Base-by-base conservation (phyloP, 2,797 vertebrate genomes). In the Acrossocheilus fasciatus region DNA sequence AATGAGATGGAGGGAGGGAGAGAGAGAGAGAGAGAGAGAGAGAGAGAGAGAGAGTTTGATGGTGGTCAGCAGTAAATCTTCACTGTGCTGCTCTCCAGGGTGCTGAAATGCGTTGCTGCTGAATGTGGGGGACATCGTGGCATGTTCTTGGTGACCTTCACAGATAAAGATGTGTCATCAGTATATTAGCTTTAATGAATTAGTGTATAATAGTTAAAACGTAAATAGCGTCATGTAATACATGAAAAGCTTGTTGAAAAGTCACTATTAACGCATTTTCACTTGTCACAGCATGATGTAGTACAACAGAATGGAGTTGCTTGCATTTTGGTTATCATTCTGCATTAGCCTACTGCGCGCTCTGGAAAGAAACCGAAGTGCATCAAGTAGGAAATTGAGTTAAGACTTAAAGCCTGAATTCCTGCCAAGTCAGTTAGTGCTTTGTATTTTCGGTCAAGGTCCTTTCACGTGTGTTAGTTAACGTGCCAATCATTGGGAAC, bases 41-140 rank as follows among this genome's bases (percentile, higher is more conserved):
- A 68, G 36, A 62, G 74, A 73, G 64, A 59, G 50, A 14, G 52
- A 64, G 23, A 14, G 59, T 64, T 43, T 62, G 72, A 85, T 77
- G 43, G 66, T 74, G 66, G 66, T 81, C 79, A 85, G 82, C 76
- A 75, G 85, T 81, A 87, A 89, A 80, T 85, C 72, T 81, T 73
- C 59, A 50, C 41, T 39, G 72, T 77, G 85, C 76, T 87, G 88
- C 87, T 91, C 86, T 89, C 87, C 88, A 88, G 78, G 86, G 87
- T 91, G 81, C 88, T 91, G 88, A 89, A 89, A 82, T 76, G 64
- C 39, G 41, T 72, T 72, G 64, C 14, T n/a, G 26, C 26, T 84
- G 54, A 72, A 79, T 18, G 81, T 54, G 47, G 64, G 75, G 54
- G 79, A 18, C 69, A 84, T 70, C 34, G 41, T 73, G 68, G 62